These are phyloP conservation scores for Eilema caniola DNA, from an alignment of 2,888 invertebrate genomes.

Conservation along the genomic window DNA sequence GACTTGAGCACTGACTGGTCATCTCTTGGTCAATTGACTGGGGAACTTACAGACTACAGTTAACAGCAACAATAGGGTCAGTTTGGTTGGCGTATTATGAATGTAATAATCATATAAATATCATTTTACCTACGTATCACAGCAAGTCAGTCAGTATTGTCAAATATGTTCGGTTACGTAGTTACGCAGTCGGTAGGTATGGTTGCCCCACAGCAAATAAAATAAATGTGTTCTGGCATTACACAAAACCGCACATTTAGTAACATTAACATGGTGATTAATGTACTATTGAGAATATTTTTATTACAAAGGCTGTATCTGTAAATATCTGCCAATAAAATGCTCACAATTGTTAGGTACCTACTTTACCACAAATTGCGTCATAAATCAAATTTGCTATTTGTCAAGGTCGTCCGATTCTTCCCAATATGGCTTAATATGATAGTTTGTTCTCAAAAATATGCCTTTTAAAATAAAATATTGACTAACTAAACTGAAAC, in stretches of 20 bases:
- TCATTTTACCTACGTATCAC: neutral
- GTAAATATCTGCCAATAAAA: neutral
- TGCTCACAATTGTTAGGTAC: neutral
- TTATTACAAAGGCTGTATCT: neutral
- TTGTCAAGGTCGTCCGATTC: too few species aligned
- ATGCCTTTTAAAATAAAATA: too few species aligned
- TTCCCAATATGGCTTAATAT: too few species aligned
- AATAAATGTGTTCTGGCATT: neutral
- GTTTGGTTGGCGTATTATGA: neutral
- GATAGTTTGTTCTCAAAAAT: too few species aligned
- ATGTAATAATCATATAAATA: neutral
- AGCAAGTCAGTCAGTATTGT: neutral
- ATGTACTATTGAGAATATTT: neutral
- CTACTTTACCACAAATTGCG: neutral
- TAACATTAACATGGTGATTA: slow-evolving; percentile 6
- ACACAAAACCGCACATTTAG: neutral
- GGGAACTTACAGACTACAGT: too few species aligned
- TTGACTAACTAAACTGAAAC: too few species aligned
- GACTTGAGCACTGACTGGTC: too few species aligned
- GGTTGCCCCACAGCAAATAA: neutral
- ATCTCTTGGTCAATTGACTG: too few species aligned
- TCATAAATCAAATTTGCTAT: neutral
- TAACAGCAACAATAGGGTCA: too few species aligned
- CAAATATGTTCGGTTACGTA: neutral
- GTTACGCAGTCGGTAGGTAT: neutral